Evolutionary conservation across 2,113 vertebrate genomes (phyloP), one percentile per base, ranked within the genome.

Genomic region (Chaetura pelagica): DNA sequence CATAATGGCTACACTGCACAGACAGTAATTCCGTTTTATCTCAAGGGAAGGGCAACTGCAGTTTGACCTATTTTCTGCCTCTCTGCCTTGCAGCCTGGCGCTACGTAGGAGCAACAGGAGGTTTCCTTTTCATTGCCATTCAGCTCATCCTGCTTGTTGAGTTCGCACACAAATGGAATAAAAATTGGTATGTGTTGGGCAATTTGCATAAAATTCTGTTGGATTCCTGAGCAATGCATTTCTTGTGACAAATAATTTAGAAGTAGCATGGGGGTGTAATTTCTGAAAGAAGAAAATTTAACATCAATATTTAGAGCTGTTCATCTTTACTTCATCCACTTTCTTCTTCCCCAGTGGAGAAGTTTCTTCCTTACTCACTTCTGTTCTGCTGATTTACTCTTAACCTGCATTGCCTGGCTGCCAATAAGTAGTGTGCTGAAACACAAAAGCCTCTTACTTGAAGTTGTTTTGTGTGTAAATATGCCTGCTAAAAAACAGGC

Each of bases 121-220:
- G 98, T 8, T 98, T 98, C 95, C 2, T 99, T 62, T 99, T 99
- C 94, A 98, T 99, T 66, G 86, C 98, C 72, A 99, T 99, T 97
- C 99, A 99, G 95, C 99, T 99, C 72, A 98, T 99, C 96, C 94
- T 99, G 83, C 97, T 99, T 79, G 98, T 99, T 97, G 98, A 99
- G 95, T 99, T 99, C 32, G 99, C 99, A 27, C 99, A 99, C 96
- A 99, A 99, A 91, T 99, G 99, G 99, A 99, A 99, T 98, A 99
- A 99, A 97, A 99, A 99, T 97, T 99, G 99, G 99, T 99, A 98
- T 94, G 98, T 97, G 30, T 89, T 69, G 68, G 57, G n/a, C 57
- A 87, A 67, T 32, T 84, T 92, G 7, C 29, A 24, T 86, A 48
- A 71, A 87, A 74, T 89, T 85, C 46, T 34, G 21, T 1, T 46